phyloP scores from a whole-genome alignment of 2,888 invertebrate species.

The Polydrusus pterygomalis region DNA sequence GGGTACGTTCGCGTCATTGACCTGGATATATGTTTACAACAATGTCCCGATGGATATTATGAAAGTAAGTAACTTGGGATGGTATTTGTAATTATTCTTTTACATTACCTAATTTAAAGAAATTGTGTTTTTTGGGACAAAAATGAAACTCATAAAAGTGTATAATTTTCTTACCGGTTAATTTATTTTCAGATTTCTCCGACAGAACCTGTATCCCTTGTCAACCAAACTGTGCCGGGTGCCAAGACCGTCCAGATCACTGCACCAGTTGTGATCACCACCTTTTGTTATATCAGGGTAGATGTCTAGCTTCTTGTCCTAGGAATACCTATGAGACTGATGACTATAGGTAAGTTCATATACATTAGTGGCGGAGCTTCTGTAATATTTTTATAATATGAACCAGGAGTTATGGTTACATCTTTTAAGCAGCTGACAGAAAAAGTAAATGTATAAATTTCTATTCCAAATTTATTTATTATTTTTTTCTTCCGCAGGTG shows the following conservation, averaged over 20 bases:
- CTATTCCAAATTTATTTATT: no score
- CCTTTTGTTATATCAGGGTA: slow-evolving; percentile 86
- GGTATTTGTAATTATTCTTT: background rate
- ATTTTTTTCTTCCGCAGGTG: slow-evolving; percentile 74
- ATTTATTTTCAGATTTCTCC: slow-evolving; percentile 65
- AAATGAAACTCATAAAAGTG: no score
- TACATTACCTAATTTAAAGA: no score
- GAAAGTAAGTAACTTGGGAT: slow-evolving; percentile 77
- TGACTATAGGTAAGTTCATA: slow-evolving; percentile 82
- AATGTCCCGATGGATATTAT: slow-evolving; percentile 93
- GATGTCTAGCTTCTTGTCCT: slow-evolving; percentile 90
- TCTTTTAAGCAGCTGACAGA: no score
- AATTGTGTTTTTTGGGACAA: no score
- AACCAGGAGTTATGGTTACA: no score
- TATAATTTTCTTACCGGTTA: no score
- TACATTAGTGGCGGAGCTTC: background rate
- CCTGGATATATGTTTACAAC: slow-evolving; percentile 89
- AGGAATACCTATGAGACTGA: slow-evolving; percentile 88
- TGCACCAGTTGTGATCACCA: slow-evolving; percentile 94
- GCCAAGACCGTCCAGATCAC: slow-evolving; percentile 86
- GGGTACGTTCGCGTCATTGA: slow-evolving; percentile 89
- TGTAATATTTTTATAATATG: no score
- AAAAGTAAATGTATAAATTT: no score
- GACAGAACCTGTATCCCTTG: slow-evolving; percentile 88
- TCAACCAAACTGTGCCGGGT: slow-evolving; percentile 89